Evolutionary conservation across 2,888 invertebrate genomes (phyloP), one percentile per base, ranked within the genome.

Genomic region (Hypomecis atomaria): DNA sequence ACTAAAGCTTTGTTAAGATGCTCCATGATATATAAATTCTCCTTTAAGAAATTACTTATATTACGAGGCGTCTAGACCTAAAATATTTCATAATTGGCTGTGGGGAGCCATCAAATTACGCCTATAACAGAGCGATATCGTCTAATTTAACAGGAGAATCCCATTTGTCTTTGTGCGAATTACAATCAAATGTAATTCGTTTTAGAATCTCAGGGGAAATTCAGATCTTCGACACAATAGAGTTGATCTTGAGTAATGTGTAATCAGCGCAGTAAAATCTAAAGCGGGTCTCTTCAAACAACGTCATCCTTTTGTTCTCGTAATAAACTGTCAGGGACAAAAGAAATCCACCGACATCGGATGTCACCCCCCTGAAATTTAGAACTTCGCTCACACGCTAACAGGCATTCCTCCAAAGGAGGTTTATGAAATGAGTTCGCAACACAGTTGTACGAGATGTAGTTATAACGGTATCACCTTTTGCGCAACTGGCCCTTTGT

Each of bases 291-390:
- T 81, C 81, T 79, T 87, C 85, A 82, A 85, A 87, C 82, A 84
- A 79, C 82, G 83, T 82, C 82, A 83, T 79, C 82, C 87, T 85
- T 84, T 89, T 88, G 89, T 89, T 88, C 88, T 85, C 85, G 75
- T 88, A 88, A 88, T 89, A 89, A 89, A 88, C 87, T 86, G 87
- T 85, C 86, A 85, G 81, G 77, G 75, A 88, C 88, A 89, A 89
- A 88, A 88, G 88, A 88, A 88, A 85, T 82, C 82, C 82, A 79
- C 83, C 78, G 84, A 82, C 83, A 82, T 83, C 83, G 82, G 80
- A 85, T 86, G 86, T 84, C 82, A 76, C 78, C 78, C 78, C 78
- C 77, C 77, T 80, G 75, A 86, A 85, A 87, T 88, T 87, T 84
- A 85, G 79, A 78, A 80, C 75, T 78, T 57, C 60, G 64, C 67